These are phyloP conservation scores for Diphyllodes magnificus DNA, from an alignment of 2,113 vertebrate species.

Conservation along the genomic window DNA sequence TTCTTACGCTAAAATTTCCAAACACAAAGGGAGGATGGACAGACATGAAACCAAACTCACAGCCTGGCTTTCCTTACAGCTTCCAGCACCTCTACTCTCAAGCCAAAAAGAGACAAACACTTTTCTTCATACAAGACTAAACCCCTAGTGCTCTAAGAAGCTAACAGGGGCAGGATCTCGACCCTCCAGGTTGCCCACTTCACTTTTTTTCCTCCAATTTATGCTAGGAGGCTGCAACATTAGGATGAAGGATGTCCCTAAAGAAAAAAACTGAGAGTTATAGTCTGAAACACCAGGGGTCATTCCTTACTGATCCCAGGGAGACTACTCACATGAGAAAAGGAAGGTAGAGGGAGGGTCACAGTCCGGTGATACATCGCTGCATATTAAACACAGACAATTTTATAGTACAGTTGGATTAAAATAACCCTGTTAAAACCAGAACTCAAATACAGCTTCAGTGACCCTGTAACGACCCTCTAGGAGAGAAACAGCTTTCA, in stretches of 20 bases:
- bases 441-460: neutral
- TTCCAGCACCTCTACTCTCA: neutral
- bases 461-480: neutral
- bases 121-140: neutral
- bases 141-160: neutral
- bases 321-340: neutral
- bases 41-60: neutral
- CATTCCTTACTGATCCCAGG: neutral
- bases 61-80: neutral
- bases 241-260: neutral
- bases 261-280: neutral
- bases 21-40: neutral
- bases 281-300: neutral
- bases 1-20: neutral
- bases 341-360: neutral
- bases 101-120: neutral
- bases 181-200: neutral
- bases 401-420: neutral
- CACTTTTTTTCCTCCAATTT: neutral
- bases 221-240: neutral
- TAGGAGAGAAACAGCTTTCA: neutral
- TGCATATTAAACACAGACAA: neutral
- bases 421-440: neutral
- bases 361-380: neutral
- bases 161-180: neutral